A percentile compares a stretch with the other conserved stretches of the same genome.
Evolutionary conservation across 2,888 invertebrate genomes (phyloP).

Genomic region (Synergus umbraculus): DNA sequence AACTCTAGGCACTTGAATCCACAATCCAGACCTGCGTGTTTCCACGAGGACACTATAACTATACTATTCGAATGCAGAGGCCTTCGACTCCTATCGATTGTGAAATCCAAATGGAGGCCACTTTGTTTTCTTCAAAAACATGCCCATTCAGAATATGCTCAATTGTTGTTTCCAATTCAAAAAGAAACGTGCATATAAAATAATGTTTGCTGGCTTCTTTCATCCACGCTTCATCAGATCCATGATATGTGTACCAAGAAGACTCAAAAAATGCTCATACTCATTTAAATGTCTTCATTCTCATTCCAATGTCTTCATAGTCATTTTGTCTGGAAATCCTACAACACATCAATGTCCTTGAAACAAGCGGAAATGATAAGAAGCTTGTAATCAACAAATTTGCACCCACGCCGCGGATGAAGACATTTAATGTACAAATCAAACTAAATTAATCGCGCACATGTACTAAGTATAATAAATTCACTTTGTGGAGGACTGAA

Average conservation of each 20-base stretch:
- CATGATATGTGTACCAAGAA: no score
- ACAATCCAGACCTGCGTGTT: slow-evolving; percentile 32
- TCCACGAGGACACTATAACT: slow-evolving; percentile 22
- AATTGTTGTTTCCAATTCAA: not conserved
- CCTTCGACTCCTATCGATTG: slow-evolving; percentile 30
- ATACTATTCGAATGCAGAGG: slow-evolving; percentile 1
- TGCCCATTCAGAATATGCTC: not conserved
- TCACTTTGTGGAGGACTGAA: slow-evolving; percentile 19
- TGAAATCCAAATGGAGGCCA: slow-evolving; percentile 18
- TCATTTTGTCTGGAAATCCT: not conserved
- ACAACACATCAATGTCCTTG: not conserved
- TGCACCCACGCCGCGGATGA: slow-evolving; percentile 18
- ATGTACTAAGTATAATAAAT: not conserved
- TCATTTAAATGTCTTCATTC: not conserved
- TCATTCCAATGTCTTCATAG: not conserved
- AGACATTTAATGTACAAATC: slow-evolving; percentile 29
- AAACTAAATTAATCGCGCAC: slow-evolving; percentile 35
- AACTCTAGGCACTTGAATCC: slow-evolving; percentile 32
- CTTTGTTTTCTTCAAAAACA: slow-evolving; percentile 23
- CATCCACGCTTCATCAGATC: no score
- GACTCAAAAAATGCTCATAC: no score
- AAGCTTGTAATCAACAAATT: slow-evolving; percentile 24
- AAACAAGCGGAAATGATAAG: slow-evolving; percentile 19
- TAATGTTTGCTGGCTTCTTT: no score
- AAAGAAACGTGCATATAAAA: not conserved